A percentile compares a stretch with the other conserved stretches of the same genome.
These are phyloP conservation scores for Hypena proboscidalis DNA, from an alignment of 2,888 invertebrate species.

Conservation along the genomic window DNA sequence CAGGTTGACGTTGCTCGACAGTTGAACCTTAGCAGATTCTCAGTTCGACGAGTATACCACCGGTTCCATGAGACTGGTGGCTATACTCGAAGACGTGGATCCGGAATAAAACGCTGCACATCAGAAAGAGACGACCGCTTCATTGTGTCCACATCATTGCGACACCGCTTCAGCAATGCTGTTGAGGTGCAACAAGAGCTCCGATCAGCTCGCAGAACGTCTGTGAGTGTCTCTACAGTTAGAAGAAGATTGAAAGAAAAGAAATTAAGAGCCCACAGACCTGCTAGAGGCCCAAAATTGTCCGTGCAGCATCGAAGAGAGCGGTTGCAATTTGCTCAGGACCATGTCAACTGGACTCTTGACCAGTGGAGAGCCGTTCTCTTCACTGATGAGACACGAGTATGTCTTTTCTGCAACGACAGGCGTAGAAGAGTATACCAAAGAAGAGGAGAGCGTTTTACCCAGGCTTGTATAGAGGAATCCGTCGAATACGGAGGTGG, in stretches of 20 bases:
- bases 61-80: no score
- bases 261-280: constrained; percentile 7
- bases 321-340: constrained; percentile 21
- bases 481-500: constrained; percentile 5
- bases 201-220: constrained; percentile 14
- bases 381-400: constrained; percentile 17
- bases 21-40: no score
- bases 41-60: no score
- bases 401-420: constrained; percentile 25
- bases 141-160: constrained; percentile 4
- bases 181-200: constrained; percentile 28
- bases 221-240: constrained; percentile 2
- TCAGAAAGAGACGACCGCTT: constrained; percentile 1
- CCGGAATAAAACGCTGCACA: constrained; percentile 4
- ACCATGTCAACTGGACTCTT: constrained; percentile 19
- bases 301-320: constrained; percentile 16
- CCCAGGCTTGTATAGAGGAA: not conserved
- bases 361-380: constrained; percentile 19
- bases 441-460: constrained; percentile 6
- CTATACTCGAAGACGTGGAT: constrained; percentile 5
- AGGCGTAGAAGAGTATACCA: constrained; percentile 29
- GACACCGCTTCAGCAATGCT: constrained; percentile 23
- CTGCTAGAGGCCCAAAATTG: constrained; percentile 20
- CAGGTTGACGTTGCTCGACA: no score
- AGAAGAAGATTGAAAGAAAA: constrained; percentile 1